Conservation (phyloP, 2,113 vertebrate genomes). For the Cettia cetti region DNA sequence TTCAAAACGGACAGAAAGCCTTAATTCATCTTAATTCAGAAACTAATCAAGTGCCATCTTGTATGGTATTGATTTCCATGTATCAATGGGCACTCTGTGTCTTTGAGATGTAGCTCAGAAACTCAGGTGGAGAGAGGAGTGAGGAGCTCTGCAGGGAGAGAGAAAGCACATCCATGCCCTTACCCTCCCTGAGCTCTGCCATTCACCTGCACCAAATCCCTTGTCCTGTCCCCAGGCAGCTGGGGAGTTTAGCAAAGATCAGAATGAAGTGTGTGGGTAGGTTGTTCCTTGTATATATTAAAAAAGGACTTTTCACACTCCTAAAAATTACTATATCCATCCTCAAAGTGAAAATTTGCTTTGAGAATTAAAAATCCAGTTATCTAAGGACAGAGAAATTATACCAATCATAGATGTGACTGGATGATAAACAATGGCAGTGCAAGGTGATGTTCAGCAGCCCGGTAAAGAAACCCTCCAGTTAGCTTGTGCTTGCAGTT, state of each 20-base stretch:
- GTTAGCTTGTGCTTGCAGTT: background rate
- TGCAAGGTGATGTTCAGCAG: background rate
- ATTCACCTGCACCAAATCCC: background rate
- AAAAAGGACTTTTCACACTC: background rate
- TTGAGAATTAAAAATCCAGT: background rate
- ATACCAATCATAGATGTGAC: background rate
- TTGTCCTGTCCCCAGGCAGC: background rate
- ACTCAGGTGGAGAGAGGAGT: background rate
- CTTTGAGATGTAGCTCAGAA: background rate
- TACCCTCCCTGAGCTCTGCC: background rate
- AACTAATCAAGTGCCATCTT: background rate
- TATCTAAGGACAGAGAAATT: background rate
- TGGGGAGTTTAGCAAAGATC: background rate
- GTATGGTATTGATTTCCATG: background rate
- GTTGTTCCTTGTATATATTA: background rate
- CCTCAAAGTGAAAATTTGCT: background rate
- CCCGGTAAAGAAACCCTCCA: background rate
- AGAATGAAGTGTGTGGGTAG: fast-evolving
- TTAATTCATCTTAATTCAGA: background rate
- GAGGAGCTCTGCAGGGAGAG: background rate
- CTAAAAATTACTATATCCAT: background rate
- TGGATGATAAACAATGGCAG: background rate
- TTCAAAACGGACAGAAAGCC: background rate
- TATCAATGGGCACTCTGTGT: background rate
- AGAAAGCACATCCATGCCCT: fast-evolving